phyloP scores from a whole-genome alignment of 2,888 invertebrate species.

The Apotomis turbidana region DNA sequence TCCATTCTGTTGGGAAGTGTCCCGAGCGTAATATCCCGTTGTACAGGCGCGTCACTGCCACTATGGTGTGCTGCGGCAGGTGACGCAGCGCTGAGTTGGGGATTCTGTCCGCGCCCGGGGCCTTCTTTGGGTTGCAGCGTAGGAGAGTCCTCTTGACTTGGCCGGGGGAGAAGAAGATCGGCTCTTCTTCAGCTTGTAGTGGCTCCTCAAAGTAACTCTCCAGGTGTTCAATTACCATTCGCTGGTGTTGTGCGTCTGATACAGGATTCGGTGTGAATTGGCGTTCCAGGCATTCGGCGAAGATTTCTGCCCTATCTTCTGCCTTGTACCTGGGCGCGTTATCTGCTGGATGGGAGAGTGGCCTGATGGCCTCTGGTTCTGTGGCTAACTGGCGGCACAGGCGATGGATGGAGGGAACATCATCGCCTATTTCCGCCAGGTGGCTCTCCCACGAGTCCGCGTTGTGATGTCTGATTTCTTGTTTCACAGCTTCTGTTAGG shows the following conservation, averaged over 20 bases:
- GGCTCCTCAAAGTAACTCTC: not conserved
- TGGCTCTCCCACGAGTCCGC: not conserved
- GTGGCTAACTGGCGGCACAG: not conserved
- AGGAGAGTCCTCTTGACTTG: not conserved
- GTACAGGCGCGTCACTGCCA: not conserved
- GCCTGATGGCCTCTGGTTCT: not conserved
- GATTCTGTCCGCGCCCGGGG: slow-evolving; percentile 19
- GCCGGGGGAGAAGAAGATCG: slow-evolving; percentile 9
- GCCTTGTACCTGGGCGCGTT: slow-evolving; percentile 25
- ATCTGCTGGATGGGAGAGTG: not conserved
- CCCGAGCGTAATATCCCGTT: slow-evolving; percentile 28
- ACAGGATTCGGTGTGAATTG: slow-evolving; percentile 36
- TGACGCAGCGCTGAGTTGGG: not conserved
- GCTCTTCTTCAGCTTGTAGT: not conserved
- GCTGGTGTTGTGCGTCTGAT: not conserved
- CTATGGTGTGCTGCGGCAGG: slow-evolving; percentile 14
- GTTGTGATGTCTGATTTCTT: not conserved
- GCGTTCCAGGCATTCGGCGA: slow-evolving; percentile 3
- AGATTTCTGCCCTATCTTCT: slow-evolving; percentile 5
- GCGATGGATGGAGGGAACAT: too few relatives aligned
- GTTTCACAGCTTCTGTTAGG: not conserved
- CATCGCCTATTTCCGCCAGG: slow-evolving; percentile 12
- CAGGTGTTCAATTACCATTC: slow-evolving; percentile 6
- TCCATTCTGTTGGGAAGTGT: slow-evolving; percentile 29
- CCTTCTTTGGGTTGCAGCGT: slow-evolving; percentile 3